Percentiles rank a stretch among this genome's conserved stretches.
phyloP scores from a whole-genome alignment of 2,113 vertebrate genomes.

The Arvicanthis niloticus region DNA sequence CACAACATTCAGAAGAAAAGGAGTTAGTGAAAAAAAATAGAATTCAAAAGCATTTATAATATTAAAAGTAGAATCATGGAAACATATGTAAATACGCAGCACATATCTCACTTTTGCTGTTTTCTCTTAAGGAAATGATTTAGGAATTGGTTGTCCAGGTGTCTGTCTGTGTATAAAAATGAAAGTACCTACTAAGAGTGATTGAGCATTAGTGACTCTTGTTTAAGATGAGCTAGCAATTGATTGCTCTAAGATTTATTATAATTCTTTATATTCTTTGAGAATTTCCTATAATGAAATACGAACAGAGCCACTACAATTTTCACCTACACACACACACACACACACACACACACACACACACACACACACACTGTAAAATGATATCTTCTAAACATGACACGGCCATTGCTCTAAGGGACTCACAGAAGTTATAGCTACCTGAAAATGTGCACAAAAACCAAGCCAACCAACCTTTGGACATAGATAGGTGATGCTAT shows the following conservation, averaged over 20 bases:
- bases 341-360: neutral
- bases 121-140: constrained; percentile 29
- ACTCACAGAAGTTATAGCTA: neutral
- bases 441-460: neutral
- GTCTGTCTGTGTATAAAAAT: neutral
- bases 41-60: neutral
- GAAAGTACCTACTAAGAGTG: neutral
- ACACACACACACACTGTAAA: neutral
- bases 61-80: neutral
- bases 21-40: neutral
- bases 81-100: neutral
- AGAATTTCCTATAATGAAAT: neutral
- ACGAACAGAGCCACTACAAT: too few species aligned
- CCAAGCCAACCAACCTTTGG: neutral
- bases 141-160: neutral
- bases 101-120: neutral
- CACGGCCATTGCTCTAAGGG: neutral
- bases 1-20: too few species aligned
- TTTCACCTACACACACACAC: neutral
- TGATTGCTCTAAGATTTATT: neutral
- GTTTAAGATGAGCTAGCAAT: neutral
- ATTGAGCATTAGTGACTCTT: neutral
- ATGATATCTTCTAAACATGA: neutral
- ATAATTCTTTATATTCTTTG: neutral
- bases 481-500: neutral